phyloP scores from a whole-genome alignment of 2,888 invertebrate species.

The Drosophila acutilabella region DNA sequence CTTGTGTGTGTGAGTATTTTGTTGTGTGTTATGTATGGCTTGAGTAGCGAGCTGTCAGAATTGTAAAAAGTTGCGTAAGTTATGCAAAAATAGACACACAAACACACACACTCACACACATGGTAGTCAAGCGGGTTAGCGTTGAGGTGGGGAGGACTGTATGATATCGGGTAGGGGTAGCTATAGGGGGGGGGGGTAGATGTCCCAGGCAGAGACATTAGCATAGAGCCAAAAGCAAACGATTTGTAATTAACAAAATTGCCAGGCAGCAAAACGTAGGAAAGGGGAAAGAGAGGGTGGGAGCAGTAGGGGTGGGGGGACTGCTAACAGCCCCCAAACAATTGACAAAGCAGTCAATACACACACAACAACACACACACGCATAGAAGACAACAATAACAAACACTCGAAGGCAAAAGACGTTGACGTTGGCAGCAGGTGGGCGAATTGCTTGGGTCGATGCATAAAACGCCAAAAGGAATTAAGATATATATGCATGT shows the following conservation, averaged over 20 bases:
- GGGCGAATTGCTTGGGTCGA: constrained; percentile 66
- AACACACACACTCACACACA: constrained; percentile 30
- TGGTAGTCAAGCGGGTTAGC: constrained; percentile 21
- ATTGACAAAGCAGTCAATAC: constrained; percentile 77
- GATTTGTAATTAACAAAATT: constrained; percentile 85
- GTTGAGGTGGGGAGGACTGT: neutral
- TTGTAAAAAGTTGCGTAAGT: constrained; percentile 68
- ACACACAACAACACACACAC: constrained; percentile 36
- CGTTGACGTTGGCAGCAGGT: constrained; percentile 52
- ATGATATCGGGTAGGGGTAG: constrained; percentile 2
- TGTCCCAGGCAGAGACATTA: constrained; percentile 62
- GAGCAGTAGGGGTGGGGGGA: neutral
- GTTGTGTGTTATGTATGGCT: neutral
- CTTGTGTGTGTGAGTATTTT: constrained; percentile 33
- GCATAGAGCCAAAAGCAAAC: constrained; percentile 72
- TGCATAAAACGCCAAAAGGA: constrained; percentile 77
- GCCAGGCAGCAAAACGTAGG: constrained; percentile 81
- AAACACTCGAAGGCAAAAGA: constrained; percentile 62
- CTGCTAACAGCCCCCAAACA: constrained; percentile 57
- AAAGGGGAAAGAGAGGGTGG: neutral
- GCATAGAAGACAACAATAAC: constrained; percentile 55
- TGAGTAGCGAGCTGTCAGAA: constrained; percentile 52
- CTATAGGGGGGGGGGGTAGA: constrained; percentile 10
- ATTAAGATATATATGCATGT: constrained; percentile 60
- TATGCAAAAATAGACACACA: constrained; percentile 66